Percentiles rank a stretch among this genome's conserved stretches.
phyloP scores from a whole-genome alignment of 2,888 invertebrate species.

The Sinhomidia bicolor region DNA sequence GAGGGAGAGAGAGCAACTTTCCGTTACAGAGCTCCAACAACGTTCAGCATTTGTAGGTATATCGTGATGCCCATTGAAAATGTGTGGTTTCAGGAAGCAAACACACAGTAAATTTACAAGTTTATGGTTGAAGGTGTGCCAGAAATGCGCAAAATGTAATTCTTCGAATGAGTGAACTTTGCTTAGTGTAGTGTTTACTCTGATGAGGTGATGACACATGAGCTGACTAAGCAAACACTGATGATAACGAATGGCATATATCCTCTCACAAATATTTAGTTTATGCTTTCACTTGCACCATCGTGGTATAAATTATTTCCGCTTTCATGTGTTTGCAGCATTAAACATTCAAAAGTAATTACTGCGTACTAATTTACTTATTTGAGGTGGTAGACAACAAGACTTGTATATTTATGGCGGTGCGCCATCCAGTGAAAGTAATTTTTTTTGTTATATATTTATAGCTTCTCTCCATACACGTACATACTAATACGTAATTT shows the following conservation, averaged over 20 bases:
- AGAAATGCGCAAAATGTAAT: neutral
- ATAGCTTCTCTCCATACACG: too few relatives aligned
- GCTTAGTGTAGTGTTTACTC: neutral
- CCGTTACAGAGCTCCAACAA: too few relatives aligned
- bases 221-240: neutral
- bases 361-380: constrained; percentile 8
- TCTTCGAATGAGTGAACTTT: neutral
- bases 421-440: neutral
- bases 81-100: neutral
- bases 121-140: neutral
- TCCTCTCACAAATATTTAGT: constrained; percentile 32
- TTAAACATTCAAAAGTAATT: constrained; percentile 16
- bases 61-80: neutral
- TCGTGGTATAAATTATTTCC: constrained; percentile 48
- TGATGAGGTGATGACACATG: constrained; percentile 38
- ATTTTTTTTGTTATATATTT: too few relatives aligned
- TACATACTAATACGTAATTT: too few relatives aligned
- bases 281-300: constrained; percentile 37
- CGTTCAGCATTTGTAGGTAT: too few relatives aligned
- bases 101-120: neutral
- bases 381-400: neutral
- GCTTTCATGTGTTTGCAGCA: neutral
- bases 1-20: too few relatives aligned
- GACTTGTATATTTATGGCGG: constrained; percentile 12
- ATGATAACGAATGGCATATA: constrained; percentile 11